Conservation (phyloP, 1,140 invertebrate genomes). For the Teleogryllus occipitalis region DNA sequence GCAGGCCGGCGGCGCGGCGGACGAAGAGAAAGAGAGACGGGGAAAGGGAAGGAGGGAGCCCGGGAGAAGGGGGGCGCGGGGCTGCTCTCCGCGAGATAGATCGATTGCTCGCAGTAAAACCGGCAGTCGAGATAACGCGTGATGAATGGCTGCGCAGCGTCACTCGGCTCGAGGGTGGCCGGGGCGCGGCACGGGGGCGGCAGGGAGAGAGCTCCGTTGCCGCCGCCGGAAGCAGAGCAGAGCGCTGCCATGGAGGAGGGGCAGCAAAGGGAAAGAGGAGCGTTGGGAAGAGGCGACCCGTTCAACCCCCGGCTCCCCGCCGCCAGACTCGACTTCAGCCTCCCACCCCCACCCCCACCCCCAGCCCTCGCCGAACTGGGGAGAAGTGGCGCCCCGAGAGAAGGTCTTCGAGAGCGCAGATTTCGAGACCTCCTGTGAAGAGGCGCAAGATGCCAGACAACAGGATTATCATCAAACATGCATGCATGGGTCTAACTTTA, state of each 20-base stretch:
- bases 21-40: background rate
- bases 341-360: too few relatives aligned
- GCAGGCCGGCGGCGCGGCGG: too few relatives aligned
- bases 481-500: too few relatives aligned
- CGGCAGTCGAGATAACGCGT: slow-evolving; percentile 15
- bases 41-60: background rate
- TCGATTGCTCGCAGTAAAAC: slow-evolving; percentile 17
- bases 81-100: slow-evolving; percentile 12
- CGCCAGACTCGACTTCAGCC: too few relatives aligned
- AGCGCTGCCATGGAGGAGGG: background rate
- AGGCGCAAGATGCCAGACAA: too few relatives aligned
- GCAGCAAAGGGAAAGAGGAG: background rate
- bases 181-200: background rate
- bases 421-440: too few relatives aligned
- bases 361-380: too few relatives aligned
- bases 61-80: background rate
- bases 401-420: too few relatives aligned
- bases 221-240: background rate
- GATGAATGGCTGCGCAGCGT: slow-evolving; percentile 14
- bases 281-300: background rate
- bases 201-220: background rate
- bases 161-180: slow-evolving; percentile 6
- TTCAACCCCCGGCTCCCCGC: too few relatives aligned
- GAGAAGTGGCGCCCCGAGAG: too few relatives aligned
- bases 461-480: too few relatives aligned